Conservation (phyloP, 1,140 invertebrate genomes). For the Philopotamus ludificatus region DNA sequence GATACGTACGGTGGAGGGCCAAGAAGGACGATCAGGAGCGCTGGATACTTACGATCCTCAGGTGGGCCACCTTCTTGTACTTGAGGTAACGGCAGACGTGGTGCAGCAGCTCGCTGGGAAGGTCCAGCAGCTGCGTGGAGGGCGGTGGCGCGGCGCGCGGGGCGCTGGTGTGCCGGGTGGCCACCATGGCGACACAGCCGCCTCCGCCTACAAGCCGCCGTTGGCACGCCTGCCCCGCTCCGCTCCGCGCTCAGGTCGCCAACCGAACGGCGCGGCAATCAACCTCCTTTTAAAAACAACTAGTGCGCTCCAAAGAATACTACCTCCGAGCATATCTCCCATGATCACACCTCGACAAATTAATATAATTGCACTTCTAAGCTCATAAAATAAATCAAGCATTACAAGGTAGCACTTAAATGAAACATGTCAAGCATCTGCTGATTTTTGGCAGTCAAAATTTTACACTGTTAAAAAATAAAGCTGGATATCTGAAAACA, state of each 20-base stretch:
- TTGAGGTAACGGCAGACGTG: slow-evolving; percentile 74
- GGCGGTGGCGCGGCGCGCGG: slow-evolving; percentile 37
- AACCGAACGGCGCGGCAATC: background rate
- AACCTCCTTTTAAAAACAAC: too few species aligned
- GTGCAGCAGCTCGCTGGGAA: slow-evolving; percentile 76
- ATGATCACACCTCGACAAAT: too few species aligned
- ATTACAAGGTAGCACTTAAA: too few species aligned
- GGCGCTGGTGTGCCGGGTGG: slow-evolving; percentile 35
- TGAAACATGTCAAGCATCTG: too few species aligned
- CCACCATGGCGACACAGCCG: slow-evolving; percentile 52
- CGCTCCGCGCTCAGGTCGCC: background rate
- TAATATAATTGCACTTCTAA: too few species aligned
- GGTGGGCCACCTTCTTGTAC: slow-evolving; percentile 73
- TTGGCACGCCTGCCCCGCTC: background rate
- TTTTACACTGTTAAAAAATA: too few species aligned
- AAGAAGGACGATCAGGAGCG: background rate
- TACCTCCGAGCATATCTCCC: too few species aligned
- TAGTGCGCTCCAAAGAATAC: too few species aligned
- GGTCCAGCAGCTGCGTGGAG: slow-evolving; percentile 60
- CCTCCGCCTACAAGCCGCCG: slow-evolving; percentile 51
- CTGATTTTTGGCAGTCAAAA: too few species aligned
- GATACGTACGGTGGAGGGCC: background rate
- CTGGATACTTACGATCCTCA: slow-evolving; percentile 69
- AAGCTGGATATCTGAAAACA: too few species aligned
- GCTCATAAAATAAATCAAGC: too few species aligned